A percentile compares a stretch with the other conserved stretches of the same genome.
Conservation (phyloP, 2,113 vertebrate species). For the Epinephelus fuscoguttatus region DNA sequence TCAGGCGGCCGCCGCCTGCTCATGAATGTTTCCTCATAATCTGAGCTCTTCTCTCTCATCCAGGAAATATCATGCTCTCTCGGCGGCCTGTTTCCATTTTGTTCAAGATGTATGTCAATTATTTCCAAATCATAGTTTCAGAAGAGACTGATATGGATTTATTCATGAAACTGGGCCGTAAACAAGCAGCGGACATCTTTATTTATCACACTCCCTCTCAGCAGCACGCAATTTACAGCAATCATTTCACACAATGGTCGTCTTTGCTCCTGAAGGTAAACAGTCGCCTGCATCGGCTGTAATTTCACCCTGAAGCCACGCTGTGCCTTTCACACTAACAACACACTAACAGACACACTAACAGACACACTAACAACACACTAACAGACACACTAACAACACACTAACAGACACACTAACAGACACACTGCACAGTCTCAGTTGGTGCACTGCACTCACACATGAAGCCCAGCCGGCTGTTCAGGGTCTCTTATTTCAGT, state of each 20-base stretch:
- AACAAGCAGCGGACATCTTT: constrained; percentile 22
- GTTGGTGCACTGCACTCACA: neutral
- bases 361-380: neutral
- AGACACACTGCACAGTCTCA: neutral
- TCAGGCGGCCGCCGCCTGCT: neutral
- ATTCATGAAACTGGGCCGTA: constrained; percentile 54
- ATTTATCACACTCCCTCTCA: constrained; percentile 27
- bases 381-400: neutral
- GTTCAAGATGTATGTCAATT: constrained; percentile 13
- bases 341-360: neutral
- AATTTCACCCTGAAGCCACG: constrained; percentile 4
- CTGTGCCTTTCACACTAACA: neutral
- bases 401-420: too few species aligned
- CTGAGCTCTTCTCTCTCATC: constrained; percentile 16
- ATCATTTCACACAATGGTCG: constrained; percentile 25
- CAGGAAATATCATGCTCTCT: neutral
- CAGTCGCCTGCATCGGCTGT: neutral
- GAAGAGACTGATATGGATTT: constrained; percentile 67
- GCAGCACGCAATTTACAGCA: constrained; percentile 31
- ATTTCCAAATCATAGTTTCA: constrained; percentile 45
- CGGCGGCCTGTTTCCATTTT: neutral
- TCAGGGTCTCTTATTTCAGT: constrained; percentile 27
- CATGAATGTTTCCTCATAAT: neutral
- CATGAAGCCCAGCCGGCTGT: neutral
- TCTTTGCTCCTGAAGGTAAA: constrained; percentile 32